Percentiles rank a stretch among this genome's conserved stretches.
Evolutionary conservation across 2,888 invertebrate species (phyloP).

Genomic region (Conistra vaccinii): DNA sequence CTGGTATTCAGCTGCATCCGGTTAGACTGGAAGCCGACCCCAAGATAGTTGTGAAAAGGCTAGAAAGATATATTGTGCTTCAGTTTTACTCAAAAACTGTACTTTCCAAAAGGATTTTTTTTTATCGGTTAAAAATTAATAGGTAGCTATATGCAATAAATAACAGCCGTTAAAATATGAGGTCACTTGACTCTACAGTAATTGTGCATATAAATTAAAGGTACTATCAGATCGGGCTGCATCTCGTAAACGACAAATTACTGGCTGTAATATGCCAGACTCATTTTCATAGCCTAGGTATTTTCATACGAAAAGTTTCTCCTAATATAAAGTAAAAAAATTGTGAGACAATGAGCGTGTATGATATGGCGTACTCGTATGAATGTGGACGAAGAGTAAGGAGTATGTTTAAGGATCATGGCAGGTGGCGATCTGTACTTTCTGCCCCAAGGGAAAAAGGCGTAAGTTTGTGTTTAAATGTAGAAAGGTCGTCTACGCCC

Average conservation of each 20-base stretch:
- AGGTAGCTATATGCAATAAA: background rate
- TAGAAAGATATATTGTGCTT: no score
- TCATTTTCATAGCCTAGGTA: constrained; percentile 5
- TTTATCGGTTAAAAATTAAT: no score
- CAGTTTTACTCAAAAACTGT: no score
- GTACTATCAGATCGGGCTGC: constrained; percentile 9
- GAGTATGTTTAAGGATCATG: background rate
- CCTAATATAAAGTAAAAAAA: background rate
- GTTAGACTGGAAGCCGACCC: no score
- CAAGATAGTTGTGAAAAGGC: no score
- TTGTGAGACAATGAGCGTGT: background rate
- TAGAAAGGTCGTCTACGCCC: background rate
- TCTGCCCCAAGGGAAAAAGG: background rate
- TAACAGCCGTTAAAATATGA: constrained; percentile 31
- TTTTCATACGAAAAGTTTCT: background rate
- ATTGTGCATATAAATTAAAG: constrained; percentile 48
- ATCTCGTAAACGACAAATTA: constrained; percentile 28
- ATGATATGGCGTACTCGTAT: background rate
- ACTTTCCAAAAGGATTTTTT: no score
- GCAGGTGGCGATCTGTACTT: background rate
- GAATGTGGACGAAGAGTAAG: background rate
- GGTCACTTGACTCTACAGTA: constrained; percentile 27
- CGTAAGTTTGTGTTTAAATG: background rate
- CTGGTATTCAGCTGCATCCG: no score
- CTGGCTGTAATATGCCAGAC: constrained; percentile 1